Evolutionary conservation across 2,888 invertebrate species (phyloP).

Genomic region (Villa cingulata): DNA sequence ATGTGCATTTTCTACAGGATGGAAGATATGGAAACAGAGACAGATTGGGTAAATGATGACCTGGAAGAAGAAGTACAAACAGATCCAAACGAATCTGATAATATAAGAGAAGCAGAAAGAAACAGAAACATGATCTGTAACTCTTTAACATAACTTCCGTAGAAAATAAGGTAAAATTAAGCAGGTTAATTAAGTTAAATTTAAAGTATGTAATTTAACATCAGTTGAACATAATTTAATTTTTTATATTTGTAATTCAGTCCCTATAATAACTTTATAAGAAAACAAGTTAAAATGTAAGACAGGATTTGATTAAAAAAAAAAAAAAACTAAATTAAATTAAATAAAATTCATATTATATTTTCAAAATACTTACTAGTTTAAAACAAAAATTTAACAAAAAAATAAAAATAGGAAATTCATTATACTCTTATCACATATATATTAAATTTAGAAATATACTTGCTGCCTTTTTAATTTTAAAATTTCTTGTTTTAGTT

Average conservation of each 20-base stretch:
- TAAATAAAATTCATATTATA: no score
- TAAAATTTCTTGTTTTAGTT: neutral
- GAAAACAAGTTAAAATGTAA: no score
- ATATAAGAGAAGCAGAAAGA: neutral
- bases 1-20: neutral
- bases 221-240: neutral
- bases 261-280: no score
- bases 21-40: neutral
- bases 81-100: neutral
- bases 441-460: neutral
- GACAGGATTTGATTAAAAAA: neutral
- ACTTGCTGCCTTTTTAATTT: neutral
- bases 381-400: neutral
- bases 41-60: neutral
- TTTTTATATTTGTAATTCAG: neutral
- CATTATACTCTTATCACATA: neutral
- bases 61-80: neutral
- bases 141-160: no score
- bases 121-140: no score
- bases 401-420: neutral
- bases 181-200: neutral
- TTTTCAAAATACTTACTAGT: no score
- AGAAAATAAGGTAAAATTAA: neutral
- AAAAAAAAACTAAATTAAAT: neutral
- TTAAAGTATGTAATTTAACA: neutral